A percentile compares a stretch with the other conserved stretches of the same genome.
These are phyloP conservation scores for Scaptomyza reducta DNA, from an alignment of 2,888 invertebrate genomes.

Conservation along the genomic window DNA sequence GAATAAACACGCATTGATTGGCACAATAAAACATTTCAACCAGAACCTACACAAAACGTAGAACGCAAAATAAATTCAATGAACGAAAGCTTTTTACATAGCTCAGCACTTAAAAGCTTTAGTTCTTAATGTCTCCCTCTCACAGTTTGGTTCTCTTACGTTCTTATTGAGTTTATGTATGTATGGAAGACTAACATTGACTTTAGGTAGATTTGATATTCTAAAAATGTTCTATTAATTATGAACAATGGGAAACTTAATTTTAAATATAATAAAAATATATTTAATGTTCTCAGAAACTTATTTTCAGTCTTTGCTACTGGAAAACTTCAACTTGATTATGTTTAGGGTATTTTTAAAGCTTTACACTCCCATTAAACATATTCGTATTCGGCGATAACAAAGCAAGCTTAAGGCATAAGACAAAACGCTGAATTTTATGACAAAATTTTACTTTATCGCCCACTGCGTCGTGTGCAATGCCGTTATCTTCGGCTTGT, in stretches of 20 bases:
- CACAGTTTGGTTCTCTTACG: neutral
- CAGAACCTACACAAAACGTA: neutral
- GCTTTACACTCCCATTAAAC: too few relatives aligned
- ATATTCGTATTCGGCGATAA: too few relatives aligned
- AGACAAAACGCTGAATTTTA: neutral
- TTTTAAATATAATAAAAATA: too few relatives aligned
- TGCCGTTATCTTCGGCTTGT: slow-evolving; percentile 4
- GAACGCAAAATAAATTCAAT: slow-evolving; percentile 5
- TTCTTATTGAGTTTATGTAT: neutral
- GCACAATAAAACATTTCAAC: neutral
- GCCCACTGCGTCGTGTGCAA: slow-evolving; percentile 8
- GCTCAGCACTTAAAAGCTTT: slow-evolving; percentile 4
- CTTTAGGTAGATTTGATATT: too few relatives aligned
- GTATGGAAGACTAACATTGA: too few relatives aligned
- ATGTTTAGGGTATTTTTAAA: neutral
- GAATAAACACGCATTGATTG: slow-evolving; percentile 10
- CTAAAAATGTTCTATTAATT: too few relatives aligned
- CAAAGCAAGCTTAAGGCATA: neutral
- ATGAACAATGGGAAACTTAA: too few relatives aligned
- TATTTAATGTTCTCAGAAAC: too few relatives aligned
- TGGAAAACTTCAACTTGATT: neutral
- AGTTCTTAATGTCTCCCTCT: neutral
- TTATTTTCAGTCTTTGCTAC: too few relatives aligned
- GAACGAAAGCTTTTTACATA: slow-evolving; percentile 12
- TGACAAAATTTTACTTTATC: slow-evolving; percentile 6